A percentile compares a stretch with the other conserved stretches of the same genome.
Evolutionary conservation across 2,797 vertebrate genomes (phyloP).

Genomic region (Eleutherodactylus coqui): DNA sequence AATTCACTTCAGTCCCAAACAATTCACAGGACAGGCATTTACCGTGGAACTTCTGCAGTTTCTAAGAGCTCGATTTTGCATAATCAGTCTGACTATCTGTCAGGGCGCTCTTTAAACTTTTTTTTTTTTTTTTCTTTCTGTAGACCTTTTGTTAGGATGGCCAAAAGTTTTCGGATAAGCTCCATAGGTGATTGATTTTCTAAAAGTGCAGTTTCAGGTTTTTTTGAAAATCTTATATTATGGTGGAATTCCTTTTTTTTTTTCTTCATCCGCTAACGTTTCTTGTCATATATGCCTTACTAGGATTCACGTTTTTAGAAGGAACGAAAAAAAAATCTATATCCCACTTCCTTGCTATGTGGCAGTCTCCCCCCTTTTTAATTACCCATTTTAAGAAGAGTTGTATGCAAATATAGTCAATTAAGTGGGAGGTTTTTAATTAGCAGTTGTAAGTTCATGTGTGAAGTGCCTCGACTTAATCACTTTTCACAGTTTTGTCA

Average conservation of each 20-base stretch:
- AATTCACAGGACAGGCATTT: conserved; percentile 40
- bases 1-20: conserved; percentile 5
- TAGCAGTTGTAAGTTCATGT: conserved; percentile 86
- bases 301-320: not conserved
- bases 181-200: not conserved
- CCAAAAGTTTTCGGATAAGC: not conserved
- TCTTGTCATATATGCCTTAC: not conserved
- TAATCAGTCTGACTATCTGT: not conserved
- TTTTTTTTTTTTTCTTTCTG: not conserved
- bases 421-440: conserved; percentile 87
- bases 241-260: not conserved
- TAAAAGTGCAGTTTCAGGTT: too few relatives aligned
- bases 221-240: not conserved
- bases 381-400: conserved; percentile 74
- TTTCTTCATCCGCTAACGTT: not conserved
- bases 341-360: conserved; percentile 52
- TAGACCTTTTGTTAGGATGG: not conserved
- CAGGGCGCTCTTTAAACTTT: not conserved
- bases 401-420: conserved; percentile 86
- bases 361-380: conserved; percentile 65
- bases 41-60: conserved; percentile 37
- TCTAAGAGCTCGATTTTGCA: conserved; percentile 20
- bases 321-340: not conserved
- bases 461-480: conserved; percentile 84
- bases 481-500: conserved; percentile 83